phyloP scores from a whole-genome alignment of 2,113 vertebrate species.

The Baryphthengus martii region DNA sequence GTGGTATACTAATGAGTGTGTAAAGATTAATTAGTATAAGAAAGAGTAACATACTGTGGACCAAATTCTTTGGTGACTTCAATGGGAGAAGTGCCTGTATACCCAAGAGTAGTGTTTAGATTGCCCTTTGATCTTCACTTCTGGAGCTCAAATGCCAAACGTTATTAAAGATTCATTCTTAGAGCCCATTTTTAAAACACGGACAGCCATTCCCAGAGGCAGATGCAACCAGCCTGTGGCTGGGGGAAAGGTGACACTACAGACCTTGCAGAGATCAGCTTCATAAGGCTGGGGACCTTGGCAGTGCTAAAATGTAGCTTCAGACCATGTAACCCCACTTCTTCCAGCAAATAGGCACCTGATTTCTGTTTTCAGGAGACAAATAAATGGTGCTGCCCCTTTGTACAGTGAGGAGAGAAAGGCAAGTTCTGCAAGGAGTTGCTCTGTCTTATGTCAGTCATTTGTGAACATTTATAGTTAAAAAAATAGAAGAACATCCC shows the following conservation, averaged over 20 bases:
- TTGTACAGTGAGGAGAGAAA: not conserved
- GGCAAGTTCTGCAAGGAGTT: not conserved
- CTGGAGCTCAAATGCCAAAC: not conserved
- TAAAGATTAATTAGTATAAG: conserved; percentile 30
- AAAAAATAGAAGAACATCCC: not conserved
- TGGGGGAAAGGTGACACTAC: not conserved
- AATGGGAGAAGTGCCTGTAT: not conserved
- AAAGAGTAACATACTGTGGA: not conserved
- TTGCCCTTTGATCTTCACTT: conserved; percentile 43
- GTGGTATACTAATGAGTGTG: not conserved
- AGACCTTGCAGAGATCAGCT: not conserved
- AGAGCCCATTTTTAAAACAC: not conserved
- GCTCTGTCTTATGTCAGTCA: not conserved
- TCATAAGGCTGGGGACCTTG: not conserved
- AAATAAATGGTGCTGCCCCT: not conserved
- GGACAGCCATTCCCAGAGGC: not conserved
- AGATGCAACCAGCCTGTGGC: not conserved
- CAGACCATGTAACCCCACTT: not conserved
- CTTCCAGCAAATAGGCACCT: not conserved
- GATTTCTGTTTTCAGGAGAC: not conserved
- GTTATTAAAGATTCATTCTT: conserved; percentile 22
- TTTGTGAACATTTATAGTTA: not conserved
- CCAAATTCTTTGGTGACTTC: conserved; percentile 20
- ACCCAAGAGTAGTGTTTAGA: not conserved
- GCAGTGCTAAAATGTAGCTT: not conserved